Evolutionary conservation across 2,797 vertebrate species (phyloP).

Genomic region (Myiothlypis coronata): DNA sequence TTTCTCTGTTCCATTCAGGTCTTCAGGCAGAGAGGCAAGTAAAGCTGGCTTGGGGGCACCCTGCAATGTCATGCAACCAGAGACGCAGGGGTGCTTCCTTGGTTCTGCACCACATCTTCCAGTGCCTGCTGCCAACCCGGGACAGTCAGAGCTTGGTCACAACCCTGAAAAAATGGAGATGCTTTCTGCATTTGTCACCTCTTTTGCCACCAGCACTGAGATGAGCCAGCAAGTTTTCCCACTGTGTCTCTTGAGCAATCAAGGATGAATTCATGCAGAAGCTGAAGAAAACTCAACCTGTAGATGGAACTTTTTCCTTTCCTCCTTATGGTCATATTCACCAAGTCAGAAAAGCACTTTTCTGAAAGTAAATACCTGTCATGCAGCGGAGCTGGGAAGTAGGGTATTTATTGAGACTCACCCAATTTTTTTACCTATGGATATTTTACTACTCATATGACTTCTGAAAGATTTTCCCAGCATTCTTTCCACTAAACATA

Average conservation of each 20-base stretch:
- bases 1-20: neutral
- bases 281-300: neutral
- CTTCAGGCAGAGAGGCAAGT: neutral
- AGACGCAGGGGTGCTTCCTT: fast-evolving
- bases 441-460: neutral
- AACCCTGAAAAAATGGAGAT: neutral
- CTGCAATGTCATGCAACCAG: neutral
- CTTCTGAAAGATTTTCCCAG: neutral
- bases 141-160: neutral
- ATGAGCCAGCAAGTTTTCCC: neutral
- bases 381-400: neutral
- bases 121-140: fast-evolving
- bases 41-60: neutral
- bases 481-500: neutral
- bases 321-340: neutral
- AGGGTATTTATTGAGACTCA: neutral
- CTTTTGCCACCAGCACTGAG: neutral
- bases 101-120: fast-evolving
- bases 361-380: neutral
- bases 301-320: neutral
- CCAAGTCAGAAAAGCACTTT: neutral
- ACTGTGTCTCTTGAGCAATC: neutral
- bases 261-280: neutral
- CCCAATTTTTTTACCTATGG: neutral
- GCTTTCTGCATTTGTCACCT: neutral